These are phyloP conservation scores for Mimas tiliae DNA, from an alignment of 2,888 invertebrate species.

Conservation along the genomic window DNA sequence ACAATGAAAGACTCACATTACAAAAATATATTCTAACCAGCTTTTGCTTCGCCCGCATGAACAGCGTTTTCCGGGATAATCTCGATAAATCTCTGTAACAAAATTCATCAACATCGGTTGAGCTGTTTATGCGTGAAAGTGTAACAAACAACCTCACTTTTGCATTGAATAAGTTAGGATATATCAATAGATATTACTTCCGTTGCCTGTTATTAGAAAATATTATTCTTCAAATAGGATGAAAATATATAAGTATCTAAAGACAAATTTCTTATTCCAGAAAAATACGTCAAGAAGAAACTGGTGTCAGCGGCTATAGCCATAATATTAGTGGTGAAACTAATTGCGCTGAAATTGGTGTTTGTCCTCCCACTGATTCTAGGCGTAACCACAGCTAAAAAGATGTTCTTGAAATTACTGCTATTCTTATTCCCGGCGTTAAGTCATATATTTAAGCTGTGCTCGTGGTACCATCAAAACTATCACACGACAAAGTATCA, in stretches of 20 bases:
- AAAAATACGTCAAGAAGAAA: slow-evolving; percentile 90
- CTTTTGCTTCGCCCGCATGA: no score
- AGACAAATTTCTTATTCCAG: slow-evolving; percentile 68
- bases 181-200: no score
- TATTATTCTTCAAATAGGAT: no score
- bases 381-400: slow-evolving; percentile 93
- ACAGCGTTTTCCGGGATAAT: no score
- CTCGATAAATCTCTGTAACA: no score
- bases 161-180: no score
- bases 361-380: slow-evolving; percentile 91
- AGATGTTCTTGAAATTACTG: slow-evolving; percentile 91
- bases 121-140: no score
- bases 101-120: no score
- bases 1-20: no score
- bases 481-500: slow-evolving; percentile 90
- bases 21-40: no score
- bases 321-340: slow-evolving; percentile 90
- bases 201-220: no score
- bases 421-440: slow-evolving; percentile 93
- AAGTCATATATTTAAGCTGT: slow-evolving; percentile 92
- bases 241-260: neutral
- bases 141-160: no score
- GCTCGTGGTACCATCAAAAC: slow-evolving; percentile 91
- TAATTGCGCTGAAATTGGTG: slow-evolving; percentile 91
- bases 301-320: slow-evolving; percentile 90